Evolutionary conservation across 1,140 invertebrate species (phyloP), one percentile per base, ranked within the genome.

Genomic region (Oscheius sp.): DNA sequence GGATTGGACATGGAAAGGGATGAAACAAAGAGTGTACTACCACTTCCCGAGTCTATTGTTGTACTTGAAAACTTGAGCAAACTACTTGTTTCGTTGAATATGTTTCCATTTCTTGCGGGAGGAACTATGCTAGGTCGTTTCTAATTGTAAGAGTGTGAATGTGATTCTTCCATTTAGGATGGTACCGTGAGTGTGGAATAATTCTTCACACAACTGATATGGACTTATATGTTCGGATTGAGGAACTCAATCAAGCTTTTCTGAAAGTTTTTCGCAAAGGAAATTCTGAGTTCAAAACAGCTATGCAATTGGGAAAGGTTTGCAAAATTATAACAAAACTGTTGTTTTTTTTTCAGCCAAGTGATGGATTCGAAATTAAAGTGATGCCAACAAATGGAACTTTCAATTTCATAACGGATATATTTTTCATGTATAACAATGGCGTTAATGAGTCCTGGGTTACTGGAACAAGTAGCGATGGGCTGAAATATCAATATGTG

Each of bases 121-220:
- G 49, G 49, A 55, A 55, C 49, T 23, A 7, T 55, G 7, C 7
- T 55, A 10, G 38, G 38, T 42, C n/a, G n/a, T n/a, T n/a, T n/a
- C n/a, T n/a, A 42, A n/a, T n/a, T 10, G n/a, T 10, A n/a, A 10
- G 10, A n/a, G 38, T 42, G 38, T 10, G n/a, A n/a, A 42, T 10
- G 38, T 10, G n/a, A 42, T 10, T 10, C n/a, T 42, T n/a, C 38
- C 10, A 42, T 42, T 42, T 10, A 55, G 49, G 49, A 4, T 55
- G 49, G 49, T 55, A 55, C 49, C 15, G 49, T 7, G 49, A 55
- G 28, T 55, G 49, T n/a, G n/a, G n/a, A n/a, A n/a, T n/a, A n/a
- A n/a, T n/a, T n/a, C n/a, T n/a, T n/a, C n/a, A n/a, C n/a, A n/a
- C n/a, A n/a, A n/a, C n/a, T n/a, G n/a, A n/a, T n/a, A n/a, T n/a